phyloP scores from a whole-genome alignment of 2,888 invertebrate genomes.

The Clitarchus hookeri region DNA sequence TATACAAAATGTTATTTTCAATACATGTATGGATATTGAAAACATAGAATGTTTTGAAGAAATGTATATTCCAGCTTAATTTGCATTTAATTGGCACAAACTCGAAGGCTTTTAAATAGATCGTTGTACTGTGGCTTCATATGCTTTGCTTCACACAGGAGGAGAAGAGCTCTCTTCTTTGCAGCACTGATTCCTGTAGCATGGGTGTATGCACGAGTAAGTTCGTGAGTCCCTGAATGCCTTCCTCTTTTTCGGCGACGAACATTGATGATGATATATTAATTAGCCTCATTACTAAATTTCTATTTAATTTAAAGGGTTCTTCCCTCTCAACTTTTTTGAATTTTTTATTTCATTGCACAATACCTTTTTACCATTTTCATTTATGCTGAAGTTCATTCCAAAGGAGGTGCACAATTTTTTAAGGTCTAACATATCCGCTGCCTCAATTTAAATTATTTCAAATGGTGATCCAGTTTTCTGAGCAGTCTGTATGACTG shows the following conservation, averaged over 20 bases:
- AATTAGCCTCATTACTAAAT: constrained; percentile 10
- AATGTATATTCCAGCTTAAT: not conserved
- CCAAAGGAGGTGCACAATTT: constrained; percentile 16
- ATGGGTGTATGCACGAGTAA: not conserved
- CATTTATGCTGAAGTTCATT: not conserved
- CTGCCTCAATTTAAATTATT: too few species aligned
- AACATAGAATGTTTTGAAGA: not conserved
- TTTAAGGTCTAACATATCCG: too few species aligned
- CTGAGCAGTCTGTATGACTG: too few species aligned
- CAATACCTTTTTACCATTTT: not conserved
- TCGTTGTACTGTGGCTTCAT: not conserved
- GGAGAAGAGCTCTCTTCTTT: too few species aligned
- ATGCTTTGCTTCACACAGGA: too few species aligned
- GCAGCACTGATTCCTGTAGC: not conserved
- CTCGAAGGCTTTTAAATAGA: not conserved
- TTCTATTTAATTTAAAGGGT: not conserved
- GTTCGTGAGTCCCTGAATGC: not conserved
- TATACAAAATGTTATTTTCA: not conserved
- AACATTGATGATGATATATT: constrained; percentile 17
- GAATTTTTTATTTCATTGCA: constrained; percentile 1
- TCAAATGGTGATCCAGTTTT: too few species aligned
- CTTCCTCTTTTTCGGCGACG: not conserved
- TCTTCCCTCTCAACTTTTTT: not conserved
- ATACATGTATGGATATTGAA: too few species aligned
- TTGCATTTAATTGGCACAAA: not conserved